Evolutionary conservation across 2,888 invertebrate genomes (phyloP), one percentile per base, ranked within the genome.

Genomic region (Spicauda simplicius): DNA sequence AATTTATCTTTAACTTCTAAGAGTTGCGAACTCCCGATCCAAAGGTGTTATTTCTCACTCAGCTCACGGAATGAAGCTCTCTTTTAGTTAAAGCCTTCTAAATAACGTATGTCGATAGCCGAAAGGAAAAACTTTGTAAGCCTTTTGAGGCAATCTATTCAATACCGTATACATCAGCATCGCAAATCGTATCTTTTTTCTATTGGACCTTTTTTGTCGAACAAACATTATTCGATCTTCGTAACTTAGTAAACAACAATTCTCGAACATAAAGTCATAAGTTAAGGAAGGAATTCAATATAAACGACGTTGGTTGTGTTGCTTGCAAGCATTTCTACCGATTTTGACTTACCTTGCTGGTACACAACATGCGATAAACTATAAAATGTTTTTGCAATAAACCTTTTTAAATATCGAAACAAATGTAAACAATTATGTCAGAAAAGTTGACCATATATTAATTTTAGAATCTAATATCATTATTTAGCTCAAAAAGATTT

Each of bases 241-340:
- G 16, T 41, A 62, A 62, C 53, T 41, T 45, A 41, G 62, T 54
- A 52, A 64, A 57, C 48, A 64, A 62, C 53, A 62, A 58, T 53
- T 50, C 52, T 64, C 52, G 19, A 64, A 58, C 37, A 58, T 18
- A 58, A 57, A 58, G 50, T 48, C 69, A 70, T 69, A 69, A 72
- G 70, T 72, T 71, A 72, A 72, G 69, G 64, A 56, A 41, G 69
- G 73, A 73, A 75, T 75, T 73, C 71, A 73, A 74, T 75, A 76
- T 73, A 71, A 71, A 70, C 69, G 69, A 68, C 71, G 71, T 69
- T 71, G 67, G 68, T 73, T 37, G 68, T 54, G 65, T 70, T 70
- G 68, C 68, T 71, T 68, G 72, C 71, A 75, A 75, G 77, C 81
- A 80, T 83, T 84, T 82, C 80, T 76, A 77, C 77, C 14, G 25